Base-by-base conservation (phyloP, 2,797 vertebrate genomes). In the Enteromius argenteus region DNA sequence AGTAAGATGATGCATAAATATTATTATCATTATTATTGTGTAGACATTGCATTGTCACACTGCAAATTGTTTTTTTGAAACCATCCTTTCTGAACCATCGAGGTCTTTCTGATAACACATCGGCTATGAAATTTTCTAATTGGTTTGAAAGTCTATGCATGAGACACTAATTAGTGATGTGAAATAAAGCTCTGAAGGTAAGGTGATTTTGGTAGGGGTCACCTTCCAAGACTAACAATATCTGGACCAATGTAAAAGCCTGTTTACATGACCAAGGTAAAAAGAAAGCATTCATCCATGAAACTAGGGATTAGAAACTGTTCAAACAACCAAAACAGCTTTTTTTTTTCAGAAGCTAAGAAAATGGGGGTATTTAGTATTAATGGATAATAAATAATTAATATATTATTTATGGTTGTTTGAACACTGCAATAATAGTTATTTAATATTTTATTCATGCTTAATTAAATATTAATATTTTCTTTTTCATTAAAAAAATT, bases 51-150 rank as follows among this genome's bases (percentile, higher is more conserved):
- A 60, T 2, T 44, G 68, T 73, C 79, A 72, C 19, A n/a, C 49
- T 30, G 51, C 32, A 58, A 60, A 58, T 58, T 58, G 51, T 17
- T 8, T 44, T 56, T 80, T 8, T 1, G 1, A 35, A 21, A 4
- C 42, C 13, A 39, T 42, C 35, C 17, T 60, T 35, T 39, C 35
- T 69, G 14, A 23, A 49, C 13, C 30, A 23, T 42, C 37, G 30
- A 58, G 35, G 51, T 56, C 23, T 71, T 72, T 71, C 15, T 5
- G 21, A 69, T 8, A 80, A 68, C 46, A 39, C 14, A 80, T 68
- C 35, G 2, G 32, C 64, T 49, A 19, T 80, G 32, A 80, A 46
- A 68, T 80, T 27, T 8, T 68, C 32, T 79, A 68, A 79, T 53
- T 69, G 64, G 21, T 69, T 69, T 80, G n/a, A 51, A 46, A 79